Conservation (phyloP, 2,888 invertebrate species). For the Carcina quercana region DNA sequence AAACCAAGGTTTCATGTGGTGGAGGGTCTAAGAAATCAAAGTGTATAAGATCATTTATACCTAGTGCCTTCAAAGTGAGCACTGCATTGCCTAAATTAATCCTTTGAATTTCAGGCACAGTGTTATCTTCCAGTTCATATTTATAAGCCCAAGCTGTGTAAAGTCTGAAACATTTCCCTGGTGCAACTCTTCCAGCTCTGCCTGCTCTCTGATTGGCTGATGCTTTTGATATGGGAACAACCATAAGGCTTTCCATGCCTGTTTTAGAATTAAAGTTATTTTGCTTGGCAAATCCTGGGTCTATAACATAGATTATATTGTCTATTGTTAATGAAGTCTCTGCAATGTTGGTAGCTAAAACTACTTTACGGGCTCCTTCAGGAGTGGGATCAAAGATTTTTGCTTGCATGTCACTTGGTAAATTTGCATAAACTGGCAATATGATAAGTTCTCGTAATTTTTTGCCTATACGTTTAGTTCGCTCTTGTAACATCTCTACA, state of each 20-base stretch:
- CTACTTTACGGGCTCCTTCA: conserved; percentile 95
- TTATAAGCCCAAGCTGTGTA: conserved; percentile 99
- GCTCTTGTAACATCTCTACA: conserved; percentile 91
- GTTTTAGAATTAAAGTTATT: conserved; percentile 98
- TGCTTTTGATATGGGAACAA: conserved; percentile 98
- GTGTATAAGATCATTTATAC: conserved; percentile 97
- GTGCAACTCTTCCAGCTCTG: conserved; percentile 95
- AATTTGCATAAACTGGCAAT: conserved; percentile 97
- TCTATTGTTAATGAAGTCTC: conserved; percentile 99
- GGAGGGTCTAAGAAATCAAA: conserved; percentile 99
- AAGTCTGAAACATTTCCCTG: conserved; percentile 97
- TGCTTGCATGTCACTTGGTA: conserved; percentile 99
- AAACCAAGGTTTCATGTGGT: conserved; percentile 92
- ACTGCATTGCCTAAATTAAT: conserved; percentile 99
- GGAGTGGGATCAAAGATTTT: conserved; percentile 99
- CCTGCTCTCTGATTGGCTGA: conserved; percentile 99
- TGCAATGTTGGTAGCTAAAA: conserved; percentile 98
- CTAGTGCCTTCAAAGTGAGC: conserved; percentile 95
- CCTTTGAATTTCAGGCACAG: conserved; percentile 98
- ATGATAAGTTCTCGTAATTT: conserved; percentile 95
- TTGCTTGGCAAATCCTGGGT: conserved; percentile 99
- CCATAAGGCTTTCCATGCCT: conserved; percentile 98
- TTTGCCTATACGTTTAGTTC: conserved; percentile 92
- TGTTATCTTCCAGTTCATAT: conserved; percentile 98
- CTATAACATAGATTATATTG: conserved; percentile 98